Conservation (phyloP, 2,888 invertebrate species). For the Mythimna lalbum region DNA sequence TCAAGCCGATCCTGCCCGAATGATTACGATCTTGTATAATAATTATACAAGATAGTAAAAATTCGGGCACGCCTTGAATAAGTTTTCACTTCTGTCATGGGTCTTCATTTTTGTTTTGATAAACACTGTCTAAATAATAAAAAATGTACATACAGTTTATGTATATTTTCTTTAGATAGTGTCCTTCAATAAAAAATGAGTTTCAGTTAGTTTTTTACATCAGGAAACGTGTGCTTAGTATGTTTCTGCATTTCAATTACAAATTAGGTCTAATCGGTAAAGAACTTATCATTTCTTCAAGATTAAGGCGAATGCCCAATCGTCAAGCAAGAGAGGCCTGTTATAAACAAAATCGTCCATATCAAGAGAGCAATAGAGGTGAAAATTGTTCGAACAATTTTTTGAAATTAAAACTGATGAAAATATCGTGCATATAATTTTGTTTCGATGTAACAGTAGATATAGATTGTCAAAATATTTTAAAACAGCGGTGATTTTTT, state of each 20-base stretch:
- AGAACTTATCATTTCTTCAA: slow-evolving; percentile 29
- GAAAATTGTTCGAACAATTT: slow-evolving; percentile 60
- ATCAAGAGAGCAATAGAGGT: slow-evolving; percentile 73
- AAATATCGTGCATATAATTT: slow-evolving; percentile 51
- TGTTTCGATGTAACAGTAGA: slow-evolving; percentile 51
- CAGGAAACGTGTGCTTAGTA: slow-evolving; percentile 33
- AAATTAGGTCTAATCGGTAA: slow-evolving; percentile 27
- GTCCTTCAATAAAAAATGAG: slow-evolving; percentile 32
- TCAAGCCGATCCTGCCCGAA: too few relatives aligned
- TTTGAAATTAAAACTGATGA: slow-evolving; percentile 50
- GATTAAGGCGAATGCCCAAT: slow-evolving; percentile 45
- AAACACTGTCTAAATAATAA: slow-evolving; percentile 21
- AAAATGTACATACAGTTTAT: too few relatives aligned
- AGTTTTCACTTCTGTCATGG: too few relatives aligned
- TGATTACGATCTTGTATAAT: too few relatives aligned
- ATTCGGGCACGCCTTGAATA: too few relatives aligned
- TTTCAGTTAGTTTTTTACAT: background rate
- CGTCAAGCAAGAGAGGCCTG: slow-evolving; percentile 59
- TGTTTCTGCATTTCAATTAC: slow-evolving; percentile 35
- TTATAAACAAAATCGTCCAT: slow-evolving; percentile 58
- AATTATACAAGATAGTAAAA: too few relatives aligned
- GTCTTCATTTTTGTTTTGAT: slow-evolving; percentile 33
- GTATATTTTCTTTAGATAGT: background rate
- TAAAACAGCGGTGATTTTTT: slow-evolving; percentile 34
- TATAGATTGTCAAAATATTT: slow-evolving; percentile 28